Conservation (phyloP, 23 tunicate genomes). For the Styela clava region DNA sequence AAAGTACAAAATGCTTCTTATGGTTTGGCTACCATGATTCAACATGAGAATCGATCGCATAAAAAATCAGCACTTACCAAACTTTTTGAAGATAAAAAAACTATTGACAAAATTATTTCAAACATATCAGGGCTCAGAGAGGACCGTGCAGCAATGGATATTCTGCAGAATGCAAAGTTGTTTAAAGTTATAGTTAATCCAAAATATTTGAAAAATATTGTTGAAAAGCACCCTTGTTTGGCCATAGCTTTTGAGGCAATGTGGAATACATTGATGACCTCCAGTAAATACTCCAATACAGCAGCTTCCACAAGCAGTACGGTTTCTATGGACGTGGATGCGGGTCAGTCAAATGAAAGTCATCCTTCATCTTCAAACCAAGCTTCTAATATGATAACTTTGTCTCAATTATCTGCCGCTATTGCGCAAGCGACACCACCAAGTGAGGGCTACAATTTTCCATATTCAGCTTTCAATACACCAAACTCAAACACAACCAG, state of each 20-base stretch:
- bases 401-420: slow-evolving; percentile 24
- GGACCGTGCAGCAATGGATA: slow-evolving; percentile 21
- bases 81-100: slow-evolving; percentile 9
- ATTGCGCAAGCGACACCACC: slow-evolving; percentile 9
- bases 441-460: background rate
- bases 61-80: background rate
- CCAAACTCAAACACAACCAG: background rate
- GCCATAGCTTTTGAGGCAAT: slow-evolving; percentile 8
- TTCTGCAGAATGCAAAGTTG: background rate
- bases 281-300: slow-evolving; percentile 9
- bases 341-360: background rate
- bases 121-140: background rate
- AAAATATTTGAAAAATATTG: background rate
- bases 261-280: slow-evolving; percentile 2
- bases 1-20: slow-evolving; percentile 10
- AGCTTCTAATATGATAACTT: slow-evolving; percentile 4
- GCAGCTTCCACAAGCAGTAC: background rate
- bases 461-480: background rate
- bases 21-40: slow-evolving; percentile 8
- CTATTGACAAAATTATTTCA: background rate
- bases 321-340: background rate
- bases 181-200: slow-evolving; percentile 14
- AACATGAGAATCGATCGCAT: background rate
- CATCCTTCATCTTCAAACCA: background rate
- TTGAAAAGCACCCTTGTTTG: slow-evolving; percentile 26